Percentiles rank a stretch among this genome's conserved stretches.
Conservation (phyloP, 2,113 vertebrate genomes). For the Chinchilla lanigera region DNA sequence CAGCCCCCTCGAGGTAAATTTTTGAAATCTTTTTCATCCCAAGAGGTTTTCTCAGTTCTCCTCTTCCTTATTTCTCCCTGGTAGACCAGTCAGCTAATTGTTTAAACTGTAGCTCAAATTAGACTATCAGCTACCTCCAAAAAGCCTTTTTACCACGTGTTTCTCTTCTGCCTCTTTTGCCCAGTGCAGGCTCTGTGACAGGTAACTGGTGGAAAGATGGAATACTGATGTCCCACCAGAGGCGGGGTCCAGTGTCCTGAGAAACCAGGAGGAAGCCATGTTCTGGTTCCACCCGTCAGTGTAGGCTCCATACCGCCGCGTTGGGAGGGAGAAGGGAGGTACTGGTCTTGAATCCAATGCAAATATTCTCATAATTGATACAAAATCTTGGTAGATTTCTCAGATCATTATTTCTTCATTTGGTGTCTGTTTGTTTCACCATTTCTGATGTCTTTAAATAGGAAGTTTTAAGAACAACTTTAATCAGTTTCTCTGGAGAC, state of each 20-base stretch:
- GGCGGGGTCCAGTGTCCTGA: background rate
- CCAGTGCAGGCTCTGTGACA: background rate
- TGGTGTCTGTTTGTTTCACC: background rate
- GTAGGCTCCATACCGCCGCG: background rate
- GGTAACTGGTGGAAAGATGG: background rate
- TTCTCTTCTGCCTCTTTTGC: background rate
- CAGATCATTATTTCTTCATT: background rate
- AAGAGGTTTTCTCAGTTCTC: background rate
- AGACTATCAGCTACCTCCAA: background rate
- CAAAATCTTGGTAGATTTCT: background rate
- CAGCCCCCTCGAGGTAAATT: no score
- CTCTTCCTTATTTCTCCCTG: background rate
- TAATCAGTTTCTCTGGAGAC: background rate
- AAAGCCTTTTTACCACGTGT: background rate
- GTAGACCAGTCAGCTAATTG: background rate
- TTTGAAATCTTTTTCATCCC: background rate
- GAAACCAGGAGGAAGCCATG: background rate
- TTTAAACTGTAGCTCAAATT: background rate
- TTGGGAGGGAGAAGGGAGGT: background rate
- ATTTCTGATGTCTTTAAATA: constrained; percentile 11
- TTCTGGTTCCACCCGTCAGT: background rate
- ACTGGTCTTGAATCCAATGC: background rate
- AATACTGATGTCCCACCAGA: background rate
- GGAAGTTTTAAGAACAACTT: background rate
- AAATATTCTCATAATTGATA: background rate